Evolutionary conservation across 2,113 vertebrate genomes (phyloP).

Genomic region (Nibea albiflora): DNA sequence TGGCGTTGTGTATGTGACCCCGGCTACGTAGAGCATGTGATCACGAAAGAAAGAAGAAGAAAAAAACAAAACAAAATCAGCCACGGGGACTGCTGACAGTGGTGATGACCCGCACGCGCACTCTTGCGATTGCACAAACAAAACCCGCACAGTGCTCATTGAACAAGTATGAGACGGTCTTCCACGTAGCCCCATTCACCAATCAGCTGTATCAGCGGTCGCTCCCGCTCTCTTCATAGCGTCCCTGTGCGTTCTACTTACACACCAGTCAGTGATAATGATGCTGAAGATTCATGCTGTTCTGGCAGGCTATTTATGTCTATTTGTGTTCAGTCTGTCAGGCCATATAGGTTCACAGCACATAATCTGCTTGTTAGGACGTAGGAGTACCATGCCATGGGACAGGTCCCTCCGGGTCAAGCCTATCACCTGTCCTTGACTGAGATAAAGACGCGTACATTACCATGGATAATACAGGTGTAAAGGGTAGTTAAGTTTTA

Average conservation of each 20-base stretch:
- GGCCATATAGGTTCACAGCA: background rate
- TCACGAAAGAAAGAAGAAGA: background rate
- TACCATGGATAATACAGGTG: background rate
- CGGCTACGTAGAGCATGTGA: constrained; percentile 59
- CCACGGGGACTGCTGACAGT: constrained; percentile 57
- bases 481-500: constrained; percentile 28
- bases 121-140: background rate
- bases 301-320: background rate
- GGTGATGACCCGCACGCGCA: constrained; percentile 34
- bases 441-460: constrained; percentile 10
- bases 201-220: constrained; percentile 21
- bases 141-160: constrained; percentile 34
- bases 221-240: background rate
- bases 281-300: background rate
- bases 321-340: constrained; percentile 1
- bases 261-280: background rate
- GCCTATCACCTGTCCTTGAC: constrained; percentile 1
- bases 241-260: background rate
- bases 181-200: background rate
- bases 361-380: background rate
- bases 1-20: background rate
- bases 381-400: background rate
- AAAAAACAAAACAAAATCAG: constrained; percentile 42
- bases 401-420: constrained; percentile 10
- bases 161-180: constrained; percentile 15